Evolutionary conservation across 2,113 vertebrate species (phyloP), one percentile per base, ranked within the genome.

Genomic region (Ursus arctos): DNA sequence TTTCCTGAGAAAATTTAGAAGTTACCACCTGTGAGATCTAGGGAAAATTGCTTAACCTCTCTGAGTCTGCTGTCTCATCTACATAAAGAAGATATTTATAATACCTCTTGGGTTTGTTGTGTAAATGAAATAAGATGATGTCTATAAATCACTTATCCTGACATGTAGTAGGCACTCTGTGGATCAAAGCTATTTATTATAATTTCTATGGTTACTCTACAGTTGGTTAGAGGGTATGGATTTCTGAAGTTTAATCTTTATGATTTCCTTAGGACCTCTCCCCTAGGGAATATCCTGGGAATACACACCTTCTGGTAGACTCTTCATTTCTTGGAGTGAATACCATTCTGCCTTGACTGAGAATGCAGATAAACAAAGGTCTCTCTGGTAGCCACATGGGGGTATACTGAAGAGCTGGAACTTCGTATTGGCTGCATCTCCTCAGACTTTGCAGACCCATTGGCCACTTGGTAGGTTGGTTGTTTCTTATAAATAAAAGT

Each of bases 111-210:
- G 47, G 31, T 89, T 91, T 79, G 6, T 16, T 21, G 28, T 61
- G 7, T 26, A 89, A 88, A 59, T 65, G 36, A 92, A 93, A 87
- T 74, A 80, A 90, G 24, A 91, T 9, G 33, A 47, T 80, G 51
- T 87, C 43, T 71, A 18, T 87, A 93, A 92, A n/a, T 93, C 91
- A 61, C 21, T 84, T 88, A 49, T 47, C 49, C 33, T 86, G 79
- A 67, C 59, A 49, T 11, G 11, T 11, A 57, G 14, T 57, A 19
- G 82, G 26, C 19, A 40, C 26, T 53, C 36, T 26, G 49, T 53
- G 26, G 61, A 89, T 72, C 55, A 53, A 31, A 86, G 67, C 16
- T 80, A 63, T 59, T 80, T 86, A 59, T 85, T 88, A 67, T 33
- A n/a, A 86, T 82, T 57, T 6, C 49, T 57, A 0, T 94, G 63